Evolutionary conservation across 2,888 invertebrate genomes (phyloP).

Genomic region (Erebia ligea): DNA sequence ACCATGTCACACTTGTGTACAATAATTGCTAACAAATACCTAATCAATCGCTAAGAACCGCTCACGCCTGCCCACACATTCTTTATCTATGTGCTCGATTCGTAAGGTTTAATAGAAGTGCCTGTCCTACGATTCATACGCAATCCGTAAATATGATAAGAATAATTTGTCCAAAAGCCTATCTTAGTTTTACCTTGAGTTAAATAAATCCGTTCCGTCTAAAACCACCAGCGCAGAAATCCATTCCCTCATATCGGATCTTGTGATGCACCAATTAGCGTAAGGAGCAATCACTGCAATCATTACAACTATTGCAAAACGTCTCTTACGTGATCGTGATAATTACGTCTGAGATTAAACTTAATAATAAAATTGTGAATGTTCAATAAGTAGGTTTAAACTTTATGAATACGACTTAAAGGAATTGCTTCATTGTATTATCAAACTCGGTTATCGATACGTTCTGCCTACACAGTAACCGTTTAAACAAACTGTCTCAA

Average conservation of each 20-base stretch:
- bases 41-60: not conserved
- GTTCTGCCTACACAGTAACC: not conserved
- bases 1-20: not conserved
- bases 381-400: not conserved
- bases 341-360: conserved; percentile 16
- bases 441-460: not conserved
- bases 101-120: not conserved
- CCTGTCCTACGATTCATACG: not conserved
- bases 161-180: not conserved
- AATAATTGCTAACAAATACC: not conserved
- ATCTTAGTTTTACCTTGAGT: conserved; percentile 40
- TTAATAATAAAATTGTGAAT: conserved; percentile 12
- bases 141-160: not conserved
- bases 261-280: conserved; percentile 69
- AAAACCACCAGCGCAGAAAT: conserved; percentile 41
- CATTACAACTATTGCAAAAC: conserved; percentile 28
- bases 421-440: conserved; percentile 11
- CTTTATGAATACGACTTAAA: not conserved
- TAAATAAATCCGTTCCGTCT: conserved; percentile 28
- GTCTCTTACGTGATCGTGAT: conserved; percentile 22
- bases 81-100: not conserved
- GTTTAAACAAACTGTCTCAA: not conserved
- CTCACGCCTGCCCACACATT: not conserved
- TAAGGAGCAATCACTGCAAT: conserved; percentile 44
- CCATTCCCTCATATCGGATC: conserved; percentile 56